These are phyloP conservation scores for Balaeniceps rex DNA, from an alignment of 2,113 vertebrate species.

Conservation along the genomic window DNA sequence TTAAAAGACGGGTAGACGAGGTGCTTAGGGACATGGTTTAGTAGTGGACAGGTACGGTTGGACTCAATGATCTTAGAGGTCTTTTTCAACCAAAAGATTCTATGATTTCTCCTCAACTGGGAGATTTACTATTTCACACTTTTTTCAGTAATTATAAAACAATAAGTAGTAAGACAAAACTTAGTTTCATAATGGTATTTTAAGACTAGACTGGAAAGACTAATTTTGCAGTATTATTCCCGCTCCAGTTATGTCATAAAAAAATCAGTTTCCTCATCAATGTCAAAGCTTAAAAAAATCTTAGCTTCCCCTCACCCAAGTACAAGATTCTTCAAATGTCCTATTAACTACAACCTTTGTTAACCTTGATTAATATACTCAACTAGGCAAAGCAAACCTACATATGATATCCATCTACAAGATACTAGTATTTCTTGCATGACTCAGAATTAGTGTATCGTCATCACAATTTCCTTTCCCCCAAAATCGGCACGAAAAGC, in stretches of 20 bases:
- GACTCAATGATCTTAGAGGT: no score
- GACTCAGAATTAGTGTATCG: neutral
- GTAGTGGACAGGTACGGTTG: no score
- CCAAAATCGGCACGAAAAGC: neutral
- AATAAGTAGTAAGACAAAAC: neutral
- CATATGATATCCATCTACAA: neutral
- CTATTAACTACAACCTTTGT: neutral
- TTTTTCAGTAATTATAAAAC: neutral
- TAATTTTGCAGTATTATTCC: neutral
- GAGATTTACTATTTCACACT: neutral
- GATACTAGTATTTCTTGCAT: neutral
- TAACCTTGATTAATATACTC: neutral
- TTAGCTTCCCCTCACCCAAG: neutral
- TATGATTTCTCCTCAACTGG: neutral
- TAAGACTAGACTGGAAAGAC: neutral
- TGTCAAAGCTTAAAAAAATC: neutral
- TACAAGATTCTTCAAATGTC: neutral
- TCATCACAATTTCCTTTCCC: neutral
- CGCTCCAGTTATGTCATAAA: neutral
- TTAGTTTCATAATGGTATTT: neutral
- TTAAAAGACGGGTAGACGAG: no score
- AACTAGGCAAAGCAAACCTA: neutral
- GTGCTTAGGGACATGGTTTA: no score
- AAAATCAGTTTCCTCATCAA: neutral
- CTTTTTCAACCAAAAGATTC: no score